Evolutionary conservation across 2,888 invertebrate genomes (phyloP), one percentile per base, ranked within the genome.

Genomic region (Lycia hirtaria): DNA sequence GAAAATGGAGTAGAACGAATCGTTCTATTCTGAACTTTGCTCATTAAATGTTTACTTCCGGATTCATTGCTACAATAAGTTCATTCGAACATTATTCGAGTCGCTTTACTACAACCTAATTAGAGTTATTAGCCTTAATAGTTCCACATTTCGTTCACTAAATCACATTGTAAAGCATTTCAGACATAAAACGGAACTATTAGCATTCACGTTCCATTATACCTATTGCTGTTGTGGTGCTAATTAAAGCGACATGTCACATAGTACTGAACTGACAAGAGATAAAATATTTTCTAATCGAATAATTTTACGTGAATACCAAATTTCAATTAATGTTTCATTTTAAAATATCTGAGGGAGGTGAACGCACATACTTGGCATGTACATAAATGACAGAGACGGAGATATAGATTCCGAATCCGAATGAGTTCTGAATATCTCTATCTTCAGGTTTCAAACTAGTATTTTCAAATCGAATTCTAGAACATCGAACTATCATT

Each of bases 191-290:
- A 52, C 33, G 20, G 55, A 43, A 43, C 40, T 20, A 32, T 48
- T 45, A 26, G 19, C 26, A 52, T 49, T 22, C 45, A 35, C 17
- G 32, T 49, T 32, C 26, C 24, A 33, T 51, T 45, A 48, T 28
- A 37, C 30, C 43, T 37, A 54, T 32, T 20, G 41, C 43, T 12
- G 49, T 55, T 48, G 41, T 48, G n/a, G 24, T 35, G 33, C 40
- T 47, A 54, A 41, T 54, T 54, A 48, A 41, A 48, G 9, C 40
- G 32, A 14, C 54, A 33, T 33, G 54, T 48, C 33, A 54, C 47
- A 47, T 41, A n/a, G n/a, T n/a, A n/a, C n/a, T n/a, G n/a, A n/a
- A 15, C 43, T 51, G 10, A 10, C 5, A 12, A 40, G 40, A 24
- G 12, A 24, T 15, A 24, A 9, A 22, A n/a, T 6, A 32, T 35